These are phyloP conservation scores for Triops longicaudatus DNA, from an alignment of 1,140 invertebrate species.

Conservation along the genomic window DNA sequence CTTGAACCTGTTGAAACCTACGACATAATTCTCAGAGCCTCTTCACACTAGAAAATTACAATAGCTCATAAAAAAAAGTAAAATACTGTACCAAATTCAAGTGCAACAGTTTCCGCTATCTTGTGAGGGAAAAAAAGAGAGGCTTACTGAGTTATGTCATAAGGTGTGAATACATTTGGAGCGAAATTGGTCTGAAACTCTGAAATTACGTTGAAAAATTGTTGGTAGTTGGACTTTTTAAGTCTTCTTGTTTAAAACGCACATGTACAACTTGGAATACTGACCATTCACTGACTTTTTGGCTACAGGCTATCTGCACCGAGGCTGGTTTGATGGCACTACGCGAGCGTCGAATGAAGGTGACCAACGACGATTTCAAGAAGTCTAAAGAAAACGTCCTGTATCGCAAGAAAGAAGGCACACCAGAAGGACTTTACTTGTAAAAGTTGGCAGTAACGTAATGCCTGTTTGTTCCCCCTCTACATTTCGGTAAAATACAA, in stretches of 20 bases:
- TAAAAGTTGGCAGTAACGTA: constrained; percentile 43
- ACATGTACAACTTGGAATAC: neutral
- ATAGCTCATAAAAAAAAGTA: no score
- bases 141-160: constrained; percentile 20
- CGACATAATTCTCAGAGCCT: no score
- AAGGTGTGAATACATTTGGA: neutral
- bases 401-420: constrained; percentile 98
- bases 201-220: no score
- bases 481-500: neutral
- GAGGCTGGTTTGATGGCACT: constrained; percentile 97
- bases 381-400: constrained; percentile 99
- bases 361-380: constrained; percentile 98
- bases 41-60: no score
- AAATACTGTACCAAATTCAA: no score
- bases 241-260: no score
- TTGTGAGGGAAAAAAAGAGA: neutral
- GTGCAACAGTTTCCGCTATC: no score
- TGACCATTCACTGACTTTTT: neutral
- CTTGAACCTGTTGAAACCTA: no score
- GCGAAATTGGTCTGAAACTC: no score
- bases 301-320: constrained; percentile 91
- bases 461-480: neutral
- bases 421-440: constrained; percentile 96
- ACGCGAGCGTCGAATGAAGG: constrained; percentile 96
- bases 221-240: no score